These are phyloP conservation scores for Cheirogaleus major DNA, from an alignment of 2,797 vertebrate species.

Conservation along the genomic window DNA sequence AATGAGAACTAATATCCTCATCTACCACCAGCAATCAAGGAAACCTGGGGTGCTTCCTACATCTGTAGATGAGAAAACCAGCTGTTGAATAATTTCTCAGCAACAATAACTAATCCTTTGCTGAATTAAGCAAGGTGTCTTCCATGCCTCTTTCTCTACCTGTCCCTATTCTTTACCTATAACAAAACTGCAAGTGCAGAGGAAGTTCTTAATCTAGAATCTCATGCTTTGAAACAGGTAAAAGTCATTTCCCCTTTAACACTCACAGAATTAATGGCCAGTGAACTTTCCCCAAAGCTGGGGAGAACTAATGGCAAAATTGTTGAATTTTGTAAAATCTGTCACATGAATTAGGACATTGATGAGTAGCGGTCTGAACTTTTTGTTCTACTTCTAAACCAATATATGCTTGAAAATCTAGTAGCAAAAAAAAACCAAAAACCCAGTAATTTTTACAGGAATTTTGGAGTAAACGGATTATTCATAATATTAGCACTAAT, in stretches of 20 bases:
- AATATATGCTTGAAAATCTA: slow-evolving; percentile 22
- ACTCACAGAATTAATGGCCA: not conserved
- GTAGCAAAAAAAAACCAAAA: not conserved
- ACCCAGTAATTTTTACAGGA: not conserved
- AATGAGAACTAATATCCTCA: slow-evolving; percentile 47
- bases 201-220: slow-evolving; percentile 4
- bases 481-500: slow-evolving; percentile 49
- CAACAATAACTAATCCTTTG: slow-evolving; percentile 28
- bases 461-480: slow-evolving; percentile 38
- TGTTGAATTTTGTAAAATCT: slow-evolving; percentile 24
- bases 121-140: not conserved
- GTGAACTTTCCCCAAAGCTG: not conserved
- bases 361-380: not conserved
- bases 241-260: slow-evolving; percentile 28
- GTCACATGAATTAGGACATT: not conserved
- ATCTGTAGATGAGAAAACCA: slow-evolving; percentile 14
- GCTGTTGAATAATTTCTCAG: slow-evolving; percentile 25
- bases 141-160: not conserved
- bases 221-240: not conserved
- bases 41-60: slow-evolving; percentile 3
- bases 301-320: not conserved
- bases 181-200: slow-evolving; percentile 31
- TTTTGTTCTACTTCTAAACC: slow-evolving; percentile 24
- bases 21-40: slow-evolving; percentile 39
- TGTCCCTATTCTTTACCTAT: not conserved